Evolutionary conservation across 2,113 vertebrate genomes (phyloP), one percentile per base, ranked within the genome.

Genomic region (Xiphophorus maculatus): DNA sequence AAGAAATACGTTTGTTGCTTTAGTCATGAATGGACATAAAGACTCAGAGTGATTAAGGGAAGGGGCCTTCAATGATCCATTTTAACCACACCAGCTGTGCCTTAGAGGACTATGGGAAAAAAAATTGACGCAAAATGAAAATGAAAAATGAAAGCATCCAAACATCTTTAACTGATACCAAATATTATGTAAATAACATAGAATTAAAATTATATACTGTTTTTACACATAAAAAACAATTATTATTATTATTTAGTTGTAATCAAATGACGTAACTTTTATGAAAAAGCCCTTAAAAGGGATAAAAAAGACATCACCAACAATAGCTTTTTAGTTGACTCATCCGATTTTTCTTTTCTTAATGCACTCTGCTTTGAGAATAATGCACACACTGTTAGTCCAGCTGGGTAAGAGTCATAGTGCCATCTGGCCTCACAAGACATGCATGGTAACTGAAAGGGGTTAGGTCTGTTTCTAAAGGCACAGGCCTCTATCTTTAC

Each of bases 351-450:
- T 85, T 81, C 79, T 80, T 84, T 73, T 86, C 79, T 82, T 76
- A 80, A 77, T 66, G 73, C 40, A 35, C 48, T 19, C 33, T 73
- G 71, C 69, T 73, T 79, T 69, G 77, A 77, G 75, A 60, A 84
- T 73, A 86, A 85, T 63, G 29, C 74, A 78, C 75, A 79, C 73
- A 83, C 80, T 73, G 82, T 88, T 90, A 93, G 84, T 91, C 87
- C 85, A 86, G 87, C 84, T 88, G 8, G 7, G 25, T 58, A 25
- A n/a, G 19, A 30, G 17, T 13, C 25, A 66, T 11, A 81, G 83
- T 87, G 81, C 89, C 90, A 92, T 90, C 82, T 89, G 89, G 79
- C 75, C 44, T 42, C 27, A 30, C 13, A 64, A 19, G 69, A 85
- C 40, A 71, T 66, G 48, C 63, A 79, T 69, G 62, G 14, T 42